Evolutionary conservation across 2,888 invertebrate species (phyloP), one percentile per base, ranked within the genome.

Genomic region (Coleophora flavipennella): DNA sequence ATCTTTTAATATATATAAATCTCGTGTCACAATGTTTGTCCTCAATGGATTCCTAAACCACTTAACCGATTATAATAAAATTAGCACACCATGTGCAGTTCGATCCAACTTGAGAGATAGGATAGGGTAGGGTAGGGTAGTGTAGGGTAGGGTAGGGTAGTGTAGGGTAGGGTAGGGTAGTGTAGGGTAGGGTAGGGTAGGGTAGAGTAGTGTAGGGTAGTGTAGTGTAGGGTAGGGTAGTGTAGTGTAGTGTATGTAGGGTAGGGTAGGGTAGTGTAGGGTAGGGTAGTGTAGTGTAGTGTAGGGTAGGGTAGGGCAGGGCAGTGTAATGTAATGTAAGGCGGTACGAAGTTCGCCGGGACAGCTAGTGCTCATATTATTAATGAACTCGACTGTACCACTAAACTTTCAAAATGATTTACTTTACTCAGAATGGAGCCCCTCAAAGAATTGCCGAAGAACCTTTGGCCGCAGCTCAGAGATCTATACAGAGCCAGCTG

Each of bases 401-500:
- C 6, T 6, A 20, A 20, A 20, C 20, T 10, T 29, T 29, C 29
- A 29, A 10, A 7, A 29, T 9, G 10, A 10, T 8, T 9, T 27
- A 29, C 11, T 4, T 29, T 29, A 4, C 1, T 29, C 26, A 45
- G 28, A 14, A 54, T 56, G 51, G 53, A 50, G n/a, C 27, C 43
- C 7, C 44, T 53, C 20, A 12, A 48, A 8, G 48, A 52, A 44
- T 36, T 52, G 29, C 39, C 44, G 8, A 36, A 26, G 39, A 36
- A 26, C n/a, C 33, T 36, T 33, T 55, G 53, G 55, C 28, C 37
- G 6, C 35, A 40, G 11, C 43, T 52, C 9, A 38, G 46, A 33
- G 48, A 51, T 25, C 35, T 46, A 11, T 51, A 42, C 14, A 43
- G 14, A 10, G 36, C 31, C 13, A 40, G 43, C 33, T 55, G 51